Evolutionary conservation across 2,797 vertebrate species (phyloP).

Genomic region (Myripristis murdjan): DNA sequence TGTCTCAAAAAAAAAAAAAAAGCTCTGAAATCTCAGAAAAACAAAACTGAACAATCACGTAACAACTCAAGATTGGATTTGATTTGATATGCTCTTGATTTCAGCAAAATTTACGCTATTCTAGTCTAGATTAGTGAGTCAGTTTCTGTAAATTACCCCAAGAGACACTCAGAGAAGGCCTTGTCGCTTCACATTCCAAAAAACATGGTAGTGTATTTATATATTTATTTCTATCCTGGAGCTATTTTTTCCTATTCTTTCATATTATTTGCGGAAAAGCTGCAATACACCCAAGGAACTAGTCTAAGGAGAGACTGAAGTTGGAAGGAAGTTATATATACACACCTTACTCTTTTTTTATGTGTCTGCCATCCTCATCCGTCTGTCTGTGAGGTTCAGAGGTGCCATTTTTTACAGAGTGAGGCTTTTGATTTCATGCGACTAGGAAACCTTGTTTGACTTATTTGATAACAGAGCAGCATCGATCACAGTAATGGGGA

Average conservation of each 20-base stretch:
- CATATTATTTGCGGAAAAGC: too few relatives aligned
- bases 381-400: not conserved
- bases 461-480: conserved; percentile 38
- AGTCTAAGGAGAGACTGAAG: too few relatives aligned
- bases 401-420: not conserved
- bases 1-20: not conserved
- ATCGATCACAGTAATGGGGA: conserved; percentile 48
- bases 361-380: too few relatives aligned
- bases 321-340: too few relatives aligned
- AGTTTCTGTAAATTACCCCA: not conserved
- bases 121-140: not conserved
- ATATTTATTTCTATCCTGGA: too few relatives aligned
- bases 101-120: not conserved
- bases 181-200: not conserved
- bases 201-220: too few relatives aligned
- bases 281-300: too few relatives aligned
- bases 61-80: conserved; percentile 6
- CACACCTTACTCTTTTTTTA: too few relatives aligned
- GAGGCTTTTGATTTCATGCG: not conserved
- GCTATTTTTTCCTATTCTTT: too few relatives aligned
- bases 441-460: not conserved
- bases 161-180: not conserved
- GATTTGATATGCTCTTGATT: conserved; percentile 1
- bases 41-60: not conserved
- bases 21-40: not conserved